Percentiles rank a stretch among this genome's conserved stretches.
These are phyloP conservation scores for Tyria jacobaeae DNA, from an alignment of 2,888 invertebrate genomes.

Conservation along the genomic window DNA sequence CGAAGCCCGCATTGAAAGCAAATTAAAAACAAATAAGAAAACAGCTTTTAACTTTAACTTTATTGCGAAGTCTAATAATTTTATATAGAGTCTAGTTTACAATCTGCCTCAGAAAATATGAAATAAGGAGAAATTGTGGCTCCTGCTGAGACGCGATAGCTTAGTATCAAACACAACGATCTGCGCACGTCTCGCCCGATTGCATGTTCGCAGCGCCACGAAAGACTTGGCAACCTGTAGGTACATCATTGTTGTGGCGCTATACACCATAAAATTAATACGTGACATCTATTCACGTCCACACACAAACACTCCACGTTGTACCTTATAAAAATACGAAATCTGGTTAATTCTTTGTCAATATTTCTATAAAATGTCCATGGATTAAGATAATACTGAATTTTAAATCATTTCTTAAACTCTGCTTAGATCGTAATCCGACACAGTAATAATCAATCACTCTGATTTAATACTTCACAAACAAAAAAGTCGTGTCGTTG, in stretches of 20 bases:
- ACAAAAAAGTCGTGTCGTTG: constrained; percentile 33
- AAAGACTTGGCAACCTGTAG: constrained; percentile 39
- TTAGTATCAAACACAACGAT: constrained; percentile 54
- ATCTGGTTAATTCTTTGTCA: constrained; percentile 11
- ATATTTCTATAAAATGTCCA: constrained; percentile 15
- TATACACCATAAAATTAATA: constrained; percentile 42
- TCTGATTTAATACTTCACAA: constrained; percentile 22
- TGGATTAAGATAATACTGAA: constrained; percentile 22
- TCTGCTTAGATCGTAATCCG: constrained; percentile 9
- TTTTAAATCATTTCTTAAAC: constrained; percentile 7
- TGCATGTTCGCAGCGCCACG: constrained; percentile 50
- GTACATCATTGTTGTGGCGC: constrained; percentile 24
- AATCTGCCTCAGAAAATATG: constrained; percentile 34
- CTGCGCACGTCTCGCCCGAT: constrained; percentile 58
- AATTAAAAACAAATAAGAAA: constrained; percentile 19
- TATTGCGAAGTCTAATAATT: constrained; percentile 22
- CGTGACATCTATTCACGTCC: constrained; percentile 30
- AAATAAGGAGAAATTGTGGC: constrained; percentile 34
- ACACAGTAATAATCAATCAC: constrained; percentile 32
- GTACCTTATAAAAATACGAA: constrained; percentile 14
- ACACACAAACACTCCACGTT: constrained; percentile 18
- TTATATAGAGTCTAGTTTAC: constrained; percentile 22
- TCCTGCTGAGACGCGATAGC: constrained; percentile 34
- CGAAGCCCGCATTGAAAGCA: constrained; percentile 13
- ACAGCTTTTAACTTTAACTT: constrained; percentile 27